Percentiles rank a stretch among this genome's conserved stretches.
phyloP scores from a whole-genome alignment of 2,797 vertebrate genomes.

The Pelochelys cantorii region DNA sequence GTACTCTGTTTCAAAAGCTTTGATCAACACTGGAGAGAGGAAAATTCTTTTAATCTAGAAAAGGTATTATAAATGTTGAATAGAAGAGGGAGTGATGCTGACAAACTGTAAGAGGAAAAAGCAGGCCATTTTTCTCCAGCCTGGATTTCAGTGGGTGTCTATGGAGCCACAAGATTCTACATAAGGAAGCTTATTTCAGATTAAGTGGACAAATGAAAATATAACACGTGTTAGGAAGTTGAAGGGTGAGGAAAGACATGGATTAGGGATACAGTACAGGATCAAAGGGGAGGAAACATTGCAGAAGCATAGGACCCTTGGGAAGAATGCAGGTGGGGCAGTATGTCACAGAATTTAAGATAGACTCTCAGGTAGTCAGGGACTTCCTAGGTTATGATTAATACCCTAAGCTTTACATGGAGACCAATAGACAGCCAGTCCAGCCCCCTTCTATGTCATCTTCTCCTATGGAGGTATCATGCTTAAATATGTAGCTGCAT shows the following conservation, averaged over 20 bases:
- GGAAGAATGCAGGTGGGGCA: fast-evolving
- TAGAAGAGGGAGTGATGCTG: constrained; percentile 43
- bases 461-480: background rate
- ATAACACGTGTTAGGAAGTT: background rate
- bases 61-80: background rate
- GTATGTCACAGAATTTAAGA: fast-evolving
- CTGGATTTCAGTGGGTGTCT: background rate
- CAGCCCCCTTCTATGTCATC: background rate
- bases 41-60: background rate
- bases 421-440: fast-evolving
- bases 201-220: background rate
- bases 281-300: fast-evolving
- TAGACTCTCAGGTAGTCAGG: background rate
- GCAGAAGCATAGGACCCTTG: fast-evolving
- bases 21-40: background rate
- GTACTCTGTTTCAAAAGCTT: background rate
- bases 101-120: constrained; percentile 17
- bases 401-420: background rate
- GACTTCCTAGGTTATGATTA: background rate
- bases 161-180: background rate
- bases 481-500: background rate
- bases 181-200: background rate
- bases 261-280: fast-evolving
- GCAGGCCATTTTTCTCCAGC: constrained; percentile 29
- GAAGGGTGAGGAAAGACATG: background rate